Evolutionary conservation across 2,113 vertebrate species (phyloP), one percentile per base, ranked within the genome.

Genomic region (Gasterosteus nipponicus): DNA sequence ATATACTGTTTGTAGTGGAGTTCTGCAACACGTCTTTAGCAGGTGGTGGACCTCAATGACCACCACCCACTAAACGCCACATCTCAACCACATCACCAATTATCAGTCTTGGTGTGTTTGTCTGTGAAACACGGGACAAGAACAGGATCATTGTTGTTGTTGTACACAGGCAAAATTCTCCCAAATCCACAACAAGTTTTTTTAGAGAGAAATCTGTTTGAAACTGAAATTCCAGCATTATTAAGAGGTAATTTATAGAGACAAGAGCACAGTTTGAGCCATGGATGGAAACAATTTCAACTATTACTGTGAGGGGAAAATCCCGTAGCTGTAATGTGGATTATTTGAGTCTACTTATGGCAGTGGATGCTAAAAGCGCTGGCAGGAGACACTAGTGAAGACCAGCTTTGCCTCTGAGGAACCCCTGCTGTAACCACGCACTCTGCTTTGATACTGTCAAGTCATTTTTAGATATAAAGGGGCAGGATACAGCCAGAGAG

Each of bases 401-500:
- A 39, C 39, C 0, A 18, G 31, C 70, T 66, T 41, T 31, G 44
- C 38, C 31, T 65, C 42, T 38, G 19, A 57, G 78, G 66, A 74
- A 6, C n/a, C 19, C n/a, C 47, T 65, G 64, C 46, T 59, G 69
- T 79, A 77, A 84, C 65, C 49, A 78, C 66, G 83, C 35, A 38
- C 73, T 69, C 70, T 67, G 35, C 64, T 86, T 77, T 72, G 51
- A 84, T 62, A 59, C 46, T 58, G 38, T 60, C 15, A 42, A 58
- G 62, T 63, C 29, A 83, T 78, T 56, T 59, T 59, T 47, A 78
- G 74, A 42, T 74, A 73, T 65, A 49, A 72, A 72, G 59, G 77
- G 63, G 67, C 73, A 85, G 69, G 57, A 83, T 71, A 69, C 46
- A 49, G 53, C 44, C 70, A 81, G 38, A 62, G 44, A 79, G 69